Conservation (phyloP, 1,140 invertebrate species). For the Leptinotarsa undecemlineata region DNA sequence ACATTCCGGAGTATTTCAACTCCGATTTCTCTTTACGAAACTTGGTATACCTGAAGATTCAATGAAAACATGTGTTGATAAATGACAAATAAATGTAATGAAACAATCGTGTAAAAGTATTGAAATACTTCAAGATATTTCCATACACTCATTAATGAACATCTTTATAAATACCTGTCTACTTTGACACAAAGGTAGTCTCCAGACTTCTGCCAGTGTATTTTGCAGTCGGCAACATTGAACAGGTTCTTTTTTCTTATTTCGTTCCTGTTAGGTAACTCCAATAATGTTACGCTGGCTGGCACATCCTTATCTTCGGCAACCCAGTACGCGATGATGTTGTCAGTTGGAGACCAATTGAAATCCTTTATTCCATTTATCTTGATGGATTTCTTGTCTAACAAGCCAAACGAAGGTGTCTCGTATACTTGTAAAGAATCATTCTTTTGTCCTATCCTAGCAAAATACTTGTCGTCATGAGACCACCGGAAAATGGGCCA, state of each 20-base stretch:
- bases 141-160: background rate
- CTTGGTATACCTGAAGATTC: constrained; percentile 79
- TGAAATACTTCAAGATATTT: too few relatives aligned
- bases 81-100: too few relatives aligned
- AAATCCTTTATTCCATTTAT: constrained; percentile 92
- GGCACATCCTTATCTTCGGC: constrained; percentile 94
- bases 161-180: constrained; percentile 65
- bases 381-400: constrained; percentile 95
- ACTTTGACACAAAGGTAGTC: constrained; percentile 98
- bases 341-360: constrained; percentile 97
- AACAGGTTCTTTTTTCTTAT: constrained; percentile 96
- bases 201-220: constrained; percentile 98
- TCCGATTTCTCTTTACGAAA: constrained; percentile 88
- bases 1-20: constrained; percentile 94
- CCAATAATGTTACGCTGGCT: constrained; percentile 80
- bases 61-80: too few relatives aligned
- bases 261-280: constrained; percentile 87
- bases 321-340: constrained; percentile 97
- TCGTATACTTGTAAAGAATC: constrained; percentile 93
- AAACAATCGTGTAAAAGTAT: too few relatives aligned
- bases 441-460: constrained; percentile 71
- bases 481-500: constrained; percentile 98
- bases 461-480: constrained; percentile 95
- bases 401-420: constrained; percentile 88
- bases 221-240: constrained; percentile 97